phyloP scores from a whole-genome alignment of 2,797 vertebrate species.

The Typhlichthys subterraneus region DNA sequence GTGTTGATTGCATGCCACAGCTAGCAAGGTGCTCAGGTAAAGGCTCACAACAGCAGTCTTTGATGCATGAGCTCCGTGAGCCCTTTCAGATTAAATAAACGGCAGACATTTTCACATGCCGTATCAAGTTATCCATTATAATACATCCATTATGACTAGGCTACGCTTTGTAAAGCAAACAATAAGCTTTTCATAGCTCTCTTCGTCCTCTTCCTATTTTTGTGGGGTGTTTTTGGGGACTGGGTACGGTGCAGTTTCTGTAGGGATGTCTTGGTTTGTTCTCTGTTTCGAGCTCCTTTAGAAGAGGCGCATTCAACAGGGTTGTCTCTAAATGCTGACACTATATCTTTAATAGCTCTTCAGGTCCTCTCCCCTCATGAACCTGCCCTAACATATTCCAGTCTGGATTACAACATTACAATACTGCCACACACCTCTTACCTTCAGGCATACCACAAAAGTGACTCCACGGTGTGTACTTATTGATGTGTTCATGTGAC shows the following conservation, averaged over 20 bases:
- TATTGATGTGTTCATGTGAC: background rate
- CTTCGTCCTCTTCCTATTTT: too few relatives aligned
- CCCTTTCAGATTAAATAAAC: too few relatives aligned
- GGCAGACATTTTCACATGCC: too few relatives aligned
- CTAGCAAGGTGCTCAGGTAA: constrained; percentile 38
- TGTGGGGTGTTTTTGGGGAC: too few relatives aligned
- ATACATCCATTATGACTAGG: too few relatives aligned
- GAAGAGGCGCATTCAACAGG: constrained; percentile 35
- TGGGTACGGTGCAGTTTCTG: too few relatives aligned
- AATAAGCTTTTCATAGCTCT: too few relatives aligned
- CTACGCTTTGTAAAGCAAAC: too few relatives aligned
- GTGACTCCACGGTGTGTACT: constrained; percentile 45
- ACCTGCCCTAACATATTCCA: constrained; percentile 70
- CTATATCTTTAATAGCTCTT: constrained; percentile 45
- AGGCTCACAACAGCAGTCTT: constrained; percentile 7
- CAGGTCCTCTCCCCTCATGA: constrained; percentile 18
- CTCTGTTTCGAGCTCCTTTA: constrained; percentile 10
- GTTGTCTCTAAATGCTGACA: constrained; percentile 18
- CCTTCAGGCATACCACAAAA: constrained; percentile 65
- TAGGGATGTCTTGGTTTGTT: too few relatives aligned
- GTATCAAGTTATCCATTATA: too few relatives aligned
- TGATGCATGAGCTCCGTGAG: too few relatives aligned
- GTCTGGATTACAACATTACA: constrained; percentile 38
- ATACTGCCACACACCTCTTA: background rate
- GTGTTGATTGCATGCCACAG: constrained; percentile 38